A percentile compares a stretch with the other conserved stretches of the same genome.
Evolutionary conservation across 2,113 vertebrate species (phyloP).

Genomic region (Ellobius talpinus): DNA sequence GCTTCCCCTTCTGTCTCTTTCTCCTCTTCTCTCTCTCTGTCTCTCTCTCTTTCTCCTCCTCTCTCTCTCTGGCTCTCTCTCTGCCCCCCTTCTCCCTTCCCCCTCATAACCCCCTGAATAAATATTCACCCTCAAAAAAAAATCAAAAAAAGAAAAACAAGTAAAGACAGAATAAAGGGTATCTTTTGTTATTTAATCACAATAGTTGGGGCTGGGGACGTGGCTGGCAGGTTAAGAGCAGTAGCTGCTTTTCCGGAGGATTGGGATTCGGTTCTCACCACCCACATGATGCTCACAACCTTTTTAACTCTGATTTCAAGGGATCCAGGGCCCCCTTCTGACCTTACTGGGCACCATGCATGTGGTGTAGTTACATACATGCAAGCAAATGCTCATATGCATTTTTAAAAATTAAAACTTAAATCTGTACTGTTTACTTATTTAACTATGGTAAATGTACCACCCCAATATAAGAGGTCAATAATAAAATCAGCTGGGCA

Average conservation of each 20-base stretch:
- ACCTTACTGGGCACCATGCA: neutral
- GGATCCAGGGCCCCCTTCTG: neutral
- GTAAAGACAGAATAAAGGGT: neutral
- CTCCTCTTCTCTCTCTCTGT: too few relatives aligned
- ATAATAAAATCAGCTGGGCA: neutral
- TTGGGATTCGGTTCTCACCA: neutral
- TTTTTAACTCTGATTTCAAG: too few relatives aligned
- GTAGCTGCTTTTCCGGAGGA: neutral
- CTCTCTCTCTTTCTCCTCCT: too few relatives aligned
- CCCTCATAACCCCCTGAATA: too few relatives aligned
- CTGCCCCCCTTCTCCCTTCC: too few relatives aligned
- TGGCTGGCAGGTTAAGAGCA: neutral
- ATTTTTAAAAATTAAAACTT: too few relatives aligned
- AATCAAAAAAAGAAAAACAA: neutral
- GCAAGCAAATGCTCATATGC: neutral
- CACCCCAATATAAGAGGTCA: fast-evolving
- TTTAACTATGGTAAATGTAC: neutral
- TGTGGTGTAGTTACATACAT: neutral
- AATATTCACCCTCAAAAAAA: too few relatives aligned
- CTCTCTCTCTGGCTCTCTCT: too few relatives aligned
- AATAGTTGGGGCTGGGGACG: neutral
- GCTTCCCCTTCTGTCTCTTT: too few relatives aligned
- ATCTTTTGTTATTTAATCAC: neutral
- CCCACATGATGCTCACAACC: neutral
- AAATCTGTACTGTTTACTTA: fast-evolving